Conservation (phyloP, 1,140 invertebrate genomes). For the Prorops nasuta region DNA sequence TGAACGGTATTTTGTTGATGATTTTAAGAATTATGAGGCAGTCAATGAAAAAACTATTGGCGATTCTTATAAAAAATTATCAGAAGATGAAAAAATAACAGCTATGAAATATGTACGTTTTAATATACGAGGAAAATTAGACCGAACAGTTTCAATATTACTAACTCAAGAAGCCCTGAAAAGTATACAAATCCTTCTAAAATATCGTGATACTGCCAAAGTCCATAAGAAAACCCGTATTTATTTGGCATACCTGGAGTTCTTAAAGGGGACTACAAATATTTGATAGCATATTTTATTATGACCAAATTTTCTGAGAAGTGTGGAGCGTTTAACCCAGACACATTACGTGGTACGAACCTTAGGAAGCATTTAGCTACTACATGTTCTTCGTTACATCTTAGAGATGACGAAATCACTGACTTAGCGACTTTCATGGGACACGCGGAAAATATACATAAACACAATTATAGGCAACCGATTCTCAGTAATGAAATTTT, state of each 20-base stretch:
- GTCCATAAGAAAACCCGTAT: neutral
- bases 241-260: neutral
- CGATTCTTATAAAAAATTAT: neutral
- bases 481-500: neutral
- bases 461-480: conserved; percentile 13
- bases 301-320: conserved; percentile 3
- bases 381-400: conserved; percentile 1
- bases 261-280: neutral
- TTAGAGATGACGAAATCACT: conserved; percentile 7
- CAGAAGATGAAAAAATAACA: neutral
- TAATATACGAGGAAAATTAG: conserved; percentile 1
- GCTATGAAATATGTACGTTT: neutral
- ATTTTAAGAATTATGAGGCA: conserved; percentile 1
- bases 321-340: conserved; percentile 6
- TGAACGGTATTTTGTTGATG: neutral
- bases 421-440: conserved; percentile 18
- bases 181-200: neutral
- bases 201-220: neutral
- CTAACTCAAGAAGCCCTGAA: neutral
- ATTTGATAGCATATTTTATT: neutral
- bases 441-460: conserved; percentile 11
- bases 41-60: neutral
- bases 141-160: neutral
- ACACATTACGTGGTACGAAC: conserved; percentile 14
- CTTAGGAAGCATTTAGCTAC: conserved; percentile 26